Conservation (phyloP, 2,113 vertebrate genomes). For the Fregata magnificens region DNA sequence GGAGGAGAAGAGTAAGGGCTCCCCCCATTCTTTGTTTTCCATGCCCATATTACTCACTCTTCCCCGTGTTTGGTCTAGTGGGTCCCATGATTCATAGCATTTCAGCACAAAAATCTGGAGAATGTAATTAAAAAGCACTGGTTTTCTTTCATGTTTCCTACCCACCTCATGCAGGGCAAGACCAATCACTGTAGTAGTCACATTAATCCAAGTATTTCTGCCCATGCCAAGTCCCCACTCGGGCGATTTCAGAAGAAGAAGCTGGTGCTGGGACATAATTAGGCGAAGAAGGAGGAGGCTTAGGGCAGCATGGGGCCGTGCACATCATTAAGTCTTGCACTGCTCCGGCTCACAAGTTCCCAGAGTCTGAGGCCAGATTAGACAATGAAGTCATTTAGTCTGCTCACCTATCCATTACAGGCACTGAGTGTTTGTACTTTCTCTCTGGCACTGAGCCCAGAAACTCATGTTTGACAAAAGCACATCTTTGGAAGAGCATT, state of each 20-base stretch:
- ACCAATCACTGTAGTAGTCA: neutral
- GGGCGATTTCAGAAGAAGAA: neutral
- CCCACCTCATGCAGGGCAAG: neutral
- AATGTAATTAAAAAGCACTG: neutral
- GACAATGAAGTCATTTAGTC: slow-evolving; percentile 6
- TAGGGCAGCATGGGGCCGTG: neutral
- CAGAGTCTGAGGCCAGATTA: neutral
- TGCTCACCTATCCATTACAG: slow-evolving; percentile 49
- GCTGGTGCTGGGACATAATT: neutral
- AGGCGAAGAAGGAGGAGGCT: neutral
- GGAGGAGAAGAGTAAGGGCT: neutral
- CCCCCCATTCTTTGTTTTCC: neutral
- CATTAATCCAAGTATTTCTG: neutral
- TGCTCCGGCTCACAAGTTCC: neutral
- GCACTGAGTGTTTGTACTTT: neutral
- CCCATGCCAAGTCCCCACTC: neutral
- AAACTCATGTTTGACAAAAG: slow-evolving; percentile 18
- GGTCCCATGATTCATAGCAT: neutral
- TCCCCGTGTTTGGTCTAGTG: neutral
- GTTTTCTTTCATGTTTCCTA: neutral
- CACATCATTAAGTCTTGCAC: neutral
- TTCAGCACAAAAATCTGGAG: neutral
- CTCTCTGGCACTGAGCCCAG: slow-evolving; percentile 1
- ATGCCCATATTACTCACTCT: neutral
- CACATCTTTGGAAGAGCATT: neutral